A percentile compares a stretch with the other conserved stretches of the same genome.
Evolutionary conservation across 2,888 invertebrate genomes (phyloP).

Genomic region (Agonopterix subpropinquella): DNA sequence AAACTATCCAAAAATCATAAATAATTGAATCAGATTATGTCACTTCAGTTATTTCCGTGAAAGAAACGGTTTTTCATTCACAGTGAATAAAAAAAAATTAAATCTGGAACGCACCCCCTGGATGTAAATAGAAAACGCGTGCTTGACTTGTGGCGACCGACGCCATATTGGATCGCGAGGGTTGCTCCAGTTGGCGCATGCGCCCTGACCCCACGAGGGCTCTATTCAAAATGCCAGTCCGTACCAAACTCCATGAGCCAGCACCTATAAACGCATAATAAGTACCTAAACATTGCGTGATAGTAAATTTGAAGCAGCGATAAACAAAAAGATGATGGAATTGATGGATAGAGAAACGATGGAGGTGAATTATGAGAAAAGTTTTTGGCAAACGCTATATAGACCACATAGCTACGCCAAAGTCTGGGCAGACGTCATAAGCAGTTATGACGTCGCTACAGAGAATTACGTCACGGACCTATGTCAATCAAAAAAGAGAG

Average conservation of each 20-base stretch:
- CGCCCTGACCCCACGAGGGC: constrained; percentile 44
- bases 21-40: too few relatives aligned
- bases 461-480: constrained; percentile 17
- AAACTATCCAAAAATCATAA: too few relatives aligned
- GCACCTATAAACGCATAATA: background rate
- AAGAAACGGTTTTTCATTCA: constrained; percentile 12
- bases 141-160: constrained; percentile 59
- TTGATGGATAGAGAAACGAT: constrained; percentile 17
- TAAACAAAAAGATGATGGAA: constrained; percentile 23
- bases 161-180: constrained; percentile 70
- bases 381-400: constrained; percentile 7
- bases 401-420: background rate
- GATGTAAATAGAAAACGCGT: constrained; percentile 58
- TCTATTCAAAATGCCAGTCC: constrained; percentile 20
- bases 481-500: constrained; percentile 15
- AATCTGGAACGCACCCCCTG: constrained; percentile 16
- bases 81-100: constrained; percentile 11
- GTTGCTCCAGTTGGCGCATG: constrained; percentile 54
- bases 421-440: constrained; percentile 1
- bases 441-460: constrained; percentile 16
- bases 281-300: constrained; percentile 19
- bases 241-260: background rate
- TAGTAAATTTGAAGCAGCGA: constrained; percentile 19
- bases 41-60: too few relatives aligned
- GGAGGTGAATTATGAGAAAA: constrained; percentile 7